phyloP scores from a whole-genome alignment of 92 coral and sea anemone genomes.

The Palythoa caribaeorum region DNA sequence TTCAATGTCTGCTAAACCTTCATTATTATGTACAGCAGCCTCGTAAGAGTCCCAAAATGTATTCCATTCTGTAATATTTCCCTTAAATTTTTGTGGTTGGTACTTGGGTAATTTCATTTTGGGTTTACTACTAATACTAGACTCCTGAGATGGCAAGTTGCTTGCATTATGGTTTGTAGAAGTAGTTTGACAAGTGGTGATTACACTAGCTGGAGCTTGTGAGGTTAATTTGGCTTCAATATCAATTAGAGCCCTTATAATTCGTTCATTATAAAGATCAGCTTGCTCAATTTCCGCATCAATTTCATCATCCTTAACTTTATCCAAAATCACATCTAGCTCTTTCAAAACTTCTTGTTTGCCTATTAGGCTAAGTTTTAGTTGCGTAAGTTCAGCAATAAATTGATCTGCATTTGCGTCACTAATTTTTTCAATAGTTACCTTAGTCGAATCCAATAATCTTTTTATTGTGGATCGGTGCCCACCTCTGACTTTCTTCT shows the following conservation, averaged over 20 bases:
- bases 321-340: too few species aligned
- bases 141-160: too few species aligned
- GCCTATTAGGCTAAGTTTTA: background rate
- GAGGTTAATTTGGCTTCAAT: too few species aligned
- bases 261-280: too few species aligned
- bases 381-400: background rate
- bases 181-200: too few species aligned
- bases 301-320: too few species aligned
- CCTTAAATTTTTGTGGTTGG: constrained; percentile 54
- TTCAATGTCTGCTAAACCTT: constrained; percentile 56
- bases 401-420: background rate
- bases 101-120: constrained; percentile 63
- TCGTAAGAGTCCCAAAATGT: constrained; percentile 71
- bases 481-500: background rate
- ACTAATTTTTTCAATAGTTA: background rate
- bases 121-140: background rate
- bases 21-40: constrained; percentile 62
- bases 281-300: too few species aligned
- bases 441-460: background rate
- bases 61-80: constrained; percentile 64
- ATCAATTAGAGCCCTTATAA: too few species aligned
- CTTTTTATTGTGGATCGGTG: background rate
- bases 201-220: too few species aligned
- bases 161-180: too few species aligned
- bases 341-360: background rate